Conservation (phyloP, 2,888 invertebrate genomes). For the Dynastes grantii region DNA sequence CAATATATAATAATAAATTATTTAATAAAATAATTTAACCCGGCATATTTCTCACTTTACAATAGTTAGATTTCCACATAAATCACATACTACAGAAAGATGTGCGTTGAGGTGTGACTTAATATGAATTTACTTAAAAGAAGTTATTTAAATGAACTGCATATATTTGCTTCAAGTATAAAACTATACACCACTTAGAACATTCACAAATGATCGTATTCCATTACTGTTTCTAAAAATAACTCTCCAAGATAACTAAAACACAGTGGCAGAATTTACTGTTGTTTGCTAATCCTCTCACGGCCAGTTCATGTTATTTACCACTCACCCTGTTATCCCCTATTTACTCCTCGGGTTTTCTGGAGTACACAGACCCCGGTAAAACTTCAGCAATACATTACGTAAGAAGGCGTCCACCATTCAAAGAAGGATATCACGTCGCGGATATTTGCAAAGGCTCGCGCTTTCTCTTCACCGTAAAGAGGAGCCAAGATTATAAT, state of each 20-base stretch:
- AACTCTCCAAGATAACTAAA: neutral
- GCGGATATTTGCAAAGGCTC: slow-evolving; percentile 21
- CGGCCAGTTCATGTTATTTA: slow-evolving; percentile 8
- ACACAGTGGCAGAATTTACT: neutral
- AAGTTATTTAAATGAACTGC: no score
- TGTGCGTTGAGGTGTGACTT: no score
- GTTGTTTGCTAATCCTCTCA: slow-evolving; percentile 7
- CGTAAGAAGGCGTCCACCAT: slow-evolving; percentile 24
- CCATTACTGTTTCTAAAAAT: neutral
- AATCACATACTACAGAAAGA: no score
- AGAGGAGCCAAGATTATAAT: slow-evolving; percentile 37
- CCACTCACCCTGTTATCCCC: neutral
- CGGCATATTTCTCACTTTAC: no score
- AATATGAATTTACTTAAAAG: no score
- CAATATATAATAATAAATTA: no score
- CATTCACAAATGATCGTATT: neutral
- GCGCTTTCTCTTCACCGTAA: slow-evolving; percentile 16
- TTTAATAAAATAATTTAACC: no score
- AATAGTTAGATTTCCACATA: no score
- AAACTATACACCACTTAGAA: neutral
- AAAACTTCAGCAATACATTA: slow-evolving; percentile 31
- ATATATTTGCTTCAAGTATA: no score
- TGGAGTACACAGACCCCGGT: neutral
- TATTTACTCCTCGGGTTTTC: slow-evolving; percentile 16
- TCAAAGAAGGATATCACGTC: slow-evolving; percentile 33